These are phyloP conservation scores for Lissonota sp. DNA, from an alignment of 2,888 invertebrate species.

Conservation along the genomic window DNA sequence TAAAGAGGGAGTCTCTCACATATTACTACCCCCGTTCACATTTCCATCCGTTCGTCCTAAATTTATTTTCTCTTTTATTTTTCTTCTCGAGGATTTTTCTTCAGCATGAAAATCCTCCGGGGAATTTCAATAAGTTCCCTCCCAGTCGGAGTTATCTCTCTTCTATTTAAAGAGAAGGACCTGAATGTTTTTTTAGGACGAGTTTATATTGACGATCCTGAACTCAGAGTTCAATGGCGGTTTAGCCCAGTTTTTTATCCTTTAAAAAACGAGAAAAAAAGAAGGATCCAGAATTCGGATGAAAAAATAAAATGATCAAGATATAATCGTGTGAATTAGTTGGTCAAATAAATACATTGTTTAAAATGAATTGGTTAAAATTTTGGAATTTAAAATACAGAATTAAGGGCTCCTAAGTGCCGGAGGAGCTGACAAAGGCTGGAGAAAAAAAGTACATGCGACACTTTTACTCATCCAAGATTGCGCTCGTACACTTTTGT, in stretches of 20 bases:
- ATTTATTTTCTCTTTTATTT: background rate
- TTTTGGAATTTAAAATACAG: background rate
- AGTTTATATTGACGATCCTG: conserved; percentile 27
- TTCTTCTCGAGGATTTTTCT: conserved; percentile 19
- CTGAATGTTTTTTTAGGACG: conserved; percentile 49
- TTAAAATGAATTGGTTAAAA: background rate
- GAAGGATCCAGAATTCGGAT: background rate
- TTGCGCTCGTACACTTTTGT: conserved; percentile 7
- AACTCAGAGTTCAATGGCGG: background rate
- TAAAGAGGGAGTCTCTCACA: background rate
- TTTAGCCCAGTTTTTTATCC: conserved; percentile 28
- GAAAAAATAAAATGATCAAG: background rate
- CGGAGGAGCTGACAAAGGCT: conserved; percentile 14
- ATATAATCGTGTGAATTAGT: background rate
- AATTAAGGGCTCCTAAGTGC: background rate
- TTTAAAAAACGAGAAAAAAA: conserved; percentile 31
- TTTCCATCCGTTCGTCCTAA: background rate
- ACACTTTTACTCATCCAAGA: conserved; percentile 18
- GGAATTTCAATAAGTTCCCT: conserved; percentile 3
- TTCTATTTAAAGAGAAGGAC: conserved; percentile 15
- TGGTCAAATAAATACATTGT: background rate
- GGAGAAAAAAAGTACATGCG: conserved; percentile 9
- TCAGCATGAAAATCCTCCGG: conserved; percentile 1
- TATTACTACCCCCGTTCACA: background rate
- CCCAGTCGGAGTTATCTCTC: background rate